These are phyloP conservation scores for Chelonoidis abingdonii DNA, from an alignment of 2,113 vertebrate genomes.

Conservation along the genomic window DNA sequence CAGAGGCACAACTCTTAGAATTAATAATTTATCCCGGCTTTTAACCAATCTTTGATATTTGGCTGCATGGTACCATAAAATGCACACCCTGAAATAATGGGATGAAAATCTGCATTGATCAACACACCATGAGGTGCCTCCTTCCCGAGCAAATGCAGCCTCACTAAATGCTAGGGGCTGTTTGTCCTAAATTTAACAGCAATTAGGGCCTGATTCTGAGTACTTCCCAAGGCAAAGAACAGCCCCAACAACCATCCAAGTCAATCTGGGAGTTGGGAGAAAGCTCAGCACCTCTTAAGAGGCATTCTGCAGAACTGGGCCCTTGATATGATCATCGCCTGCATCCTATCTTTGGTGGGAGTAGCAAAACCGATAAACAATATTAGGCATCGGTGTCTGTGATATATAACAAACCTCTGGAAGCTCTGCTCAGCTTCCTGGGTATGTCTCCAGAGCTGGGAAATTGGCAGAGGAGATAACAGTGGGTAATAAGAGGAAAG, in stretches of 20 bases:
- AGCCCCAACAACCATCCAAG: slow-evolving; percentile 17
- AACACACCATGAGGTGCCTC: slow-evolving; percentile 65
- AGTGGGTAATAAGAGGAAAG: slow-evolving; percentile 6
- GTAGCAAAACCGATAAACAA: not conserved
- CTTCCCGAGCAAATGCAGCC: slow-evolving; percentile 36
- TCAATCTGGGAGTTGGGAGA: slow-evolving; percentile 31
- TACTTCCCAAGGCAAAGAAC: slow-evolving; percentile 49
- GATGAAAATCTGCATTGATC: slow-evolving; percentile 69
- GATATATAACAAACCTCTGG: slow-evolving; percentile 13
- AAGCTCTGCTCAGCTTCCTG: not conserved
- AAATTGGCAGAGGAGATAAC: slow-evolving; percentile 24
- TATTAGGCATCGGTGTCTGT: not conserved
- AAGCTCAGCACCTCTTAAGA: slow-evolving; percentile 16
- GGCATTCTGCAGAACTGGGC: slow-evolving; percentile 14
- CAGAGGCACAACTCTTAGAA: slow-evolving; percentile 45
- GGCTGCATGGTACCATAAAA: slow-evolving; percentile 54
- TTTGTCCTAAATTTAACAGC: slow-evolving; percentile 68
- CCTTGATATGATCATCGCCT: not conserved
- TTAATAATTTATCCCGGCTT: slow-evolving; percentile 61
- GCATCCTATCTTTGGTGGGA: slow-evolving; percentile 11
- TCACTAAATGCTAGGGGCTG: slow-evolving; percentile 41
- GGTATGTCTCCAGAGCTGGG: not conserved
- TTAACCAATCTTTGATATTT: slow-evolving; percentile 72
- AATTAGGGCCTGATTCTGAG: slow-evolving; percentile 60
- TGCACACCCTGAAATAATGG: slow-evolving; percentile 62